Base-by-base conservation (phyloP, 2,113 vertebrate genomes). In the Condylura cristata region DNA sequence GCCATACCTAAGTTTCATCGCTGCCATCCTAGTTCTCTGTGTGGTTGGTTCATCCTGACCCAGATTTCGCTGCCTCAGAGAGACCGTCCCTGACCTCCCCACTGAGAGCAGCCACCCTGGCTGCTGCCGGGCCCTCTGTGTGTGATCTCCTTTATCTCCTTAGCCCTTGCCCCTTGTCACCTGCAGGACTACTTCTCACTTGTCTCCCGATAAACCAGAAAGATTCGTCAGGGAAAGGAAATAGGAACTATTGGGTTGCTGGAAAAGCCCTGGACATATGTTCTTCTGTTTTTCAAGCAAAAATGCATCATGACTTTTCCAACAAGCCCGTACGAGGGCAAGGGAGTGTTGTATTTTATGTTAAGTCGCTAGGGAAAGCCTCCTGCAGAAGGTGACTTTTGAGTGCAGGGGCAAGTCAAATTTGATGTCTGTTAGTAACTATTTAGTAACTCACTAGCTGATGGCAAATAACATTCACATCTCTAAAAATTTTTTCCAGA, bases 1-100 rank as follows among this genome's bases (percentile, higher is more conserved):
- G 20, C 32, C 65, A 34, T 8, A 34, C 30, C 32, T 34, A 22
- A 24, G 44, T 41, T 46, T 37, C 48, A 18, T 34, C 4, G 16
- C n/a, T 17, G 1, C 71, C 13, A 3, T n/a, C 5, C 28, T 5
- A 1, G 3, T 37, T 78, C 7, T 41, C 46, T 39, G 0, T 20
- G 30, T 32, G 28, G 9, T 80, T 22, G 32, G 26, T 30, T 46
- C 8, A 5, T 16, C 44, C 28, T 14, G 6, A 44, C 34, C 70
- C 34, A 17, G 51, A 74, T 84, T 10, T 51, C 66, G 5, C 60
- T n/a, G 44, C 74, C 53, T 71, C 30, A 13, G 74, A 68, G 46
- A 34, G 65, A 26, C 41, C n/a, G 44, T 51, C 71, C 17, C 48
- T 11, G 51, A 14, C 6, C 0, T 51, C 16, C 3, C 56, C 6